Percentiles rank a stretch among this genome's conserved stretches.
These are phyloP conservation scores for Drosophila lini DNA, from an alignment of 1,140 invertebrate species.

Conservation along the genomic window DNA sequence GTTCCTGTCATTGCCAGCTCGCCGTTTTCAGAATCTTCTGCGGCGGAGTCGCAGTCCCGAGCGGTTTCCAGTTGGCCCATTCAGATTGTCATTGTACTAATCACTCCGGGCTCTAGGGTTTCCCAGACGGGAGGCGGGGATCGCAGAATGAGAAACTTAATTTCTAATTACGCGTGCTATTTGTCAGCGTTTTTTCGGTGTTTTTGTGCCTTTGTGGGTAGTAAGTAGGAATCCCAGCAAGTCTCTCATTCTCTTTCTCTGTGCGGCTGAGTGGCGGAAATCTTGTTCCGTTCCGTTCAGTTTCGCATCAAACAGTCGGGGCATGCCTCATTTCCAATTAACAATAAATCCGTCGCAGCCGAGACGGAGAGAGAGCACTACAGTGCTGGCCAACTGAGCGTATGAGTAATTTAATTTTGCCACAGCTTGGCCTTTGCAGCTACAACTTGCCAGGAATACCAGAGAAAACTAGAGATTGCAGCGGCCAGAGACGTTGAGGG, in stretches of 20 bases:
- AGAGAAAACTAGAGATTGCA: conserved; percentile 29
- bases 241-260: conserved; percentile 1
- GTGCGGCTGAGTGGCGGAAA: conserved; percentile 68
- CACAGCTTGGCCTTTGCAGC: conserved; percentile 73
- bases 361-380: conserved; percentile 19
- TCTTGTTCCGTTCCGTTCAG: conserved; percentile 59
- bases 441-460: conserved; percentile 43
- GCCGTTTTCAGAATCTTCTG: conserved; percentile 21
- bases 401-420: conserved; percentile 82
- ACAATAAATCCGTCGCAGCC: conserved; percentile 74
- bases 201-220: conserved; percentile 21
- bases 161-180: conserved; percentile 80
- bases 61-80: conserved; percentile 54
- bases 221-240: conserved; percentile 9
- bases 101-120: conserved; percentile 35
- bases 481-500: background rate
- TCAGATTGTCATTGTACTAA: conserved; percentile 63
- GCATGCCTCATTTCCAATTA: conserved; percentile 82
- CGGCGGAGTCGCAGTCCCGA: conserved; percentile 24
- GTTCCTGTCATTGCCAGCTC: conserved; percentile 59
- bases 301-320: conserved; percentile 73
- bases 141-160: conserved; percentile 64
- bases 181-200: conserved; percentile 72
- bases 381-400: conserved; percentile 69
- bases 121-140: background rate